phyloP scores from a whole-genome alignment of 2,888 invertebrate genomes.

The Chloromyia formosa region DNA sequence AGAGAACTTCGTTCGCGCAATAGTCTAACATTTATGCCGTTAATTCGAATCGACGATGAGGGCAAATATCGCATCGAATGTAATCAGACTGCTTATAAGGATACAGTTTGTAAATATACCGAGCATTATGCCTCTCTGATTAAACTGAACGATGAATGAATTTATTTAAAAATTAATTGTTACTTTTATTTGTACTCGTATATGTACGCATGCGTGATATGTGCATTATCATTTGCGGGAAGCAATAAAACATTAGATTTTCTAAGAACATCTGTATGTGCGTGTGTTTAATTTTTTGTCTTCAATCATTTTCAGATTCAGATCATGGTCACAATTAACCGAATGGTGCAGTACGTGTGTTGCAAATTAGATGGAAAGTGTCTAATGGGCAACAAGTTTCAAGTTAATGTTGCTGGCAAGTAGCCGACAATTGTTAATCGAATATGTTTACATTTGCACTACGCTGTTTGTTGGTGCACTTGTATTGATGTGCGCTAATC shows the following conservation, averaged over 20 bases:
- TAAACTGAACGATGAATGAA: neutral
- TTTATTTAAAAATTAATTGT: too few relatives aligned
- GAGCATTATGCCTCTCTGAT: conserved; percentile 4
- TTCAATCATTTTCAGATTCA: neutral
- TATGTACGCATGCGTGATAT: too few relatives aligned
- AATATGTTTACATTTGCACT: neutral
- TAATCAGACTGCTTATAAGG: neutral
- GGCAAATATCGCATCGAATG: conserved; percentile 6
- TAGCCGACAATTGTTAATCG: conserved; percentile 9
- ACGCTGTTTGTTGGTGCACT: neutral
- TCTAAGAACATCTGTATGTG: too few relatives aligned
- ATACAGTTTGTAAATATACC: neutral
- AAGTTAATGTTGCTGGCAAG: conserved; percentile 10
- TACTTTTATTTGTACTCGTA: too few relatives aligned
- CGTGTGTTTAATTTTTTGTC: neutral
- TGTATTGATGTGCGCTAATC: neutral
- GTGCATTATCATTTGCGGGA: too few relatives aligned
- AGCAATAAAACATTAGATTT: too few relatives aligned
- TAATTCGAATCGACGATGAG: conserved; percentile 3
- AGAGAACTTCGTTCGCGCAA: conserved; percentile 19
- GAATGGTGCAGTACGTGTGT: conserved; percentile 4
- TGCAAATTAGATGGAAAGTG: conserved; percentile 19
- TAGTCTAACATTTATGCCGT: conserved; percentile 23
- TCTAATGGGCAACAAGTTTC: conserved; percentile 12
- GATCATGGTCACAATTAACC: neutral